Percentiles rank a stretch among this genome's conserved stretches.
Evolutionary conservation across 1,140 invertebrate species (phyloP).

Genomic region (Aphelinus certus): DNA sequence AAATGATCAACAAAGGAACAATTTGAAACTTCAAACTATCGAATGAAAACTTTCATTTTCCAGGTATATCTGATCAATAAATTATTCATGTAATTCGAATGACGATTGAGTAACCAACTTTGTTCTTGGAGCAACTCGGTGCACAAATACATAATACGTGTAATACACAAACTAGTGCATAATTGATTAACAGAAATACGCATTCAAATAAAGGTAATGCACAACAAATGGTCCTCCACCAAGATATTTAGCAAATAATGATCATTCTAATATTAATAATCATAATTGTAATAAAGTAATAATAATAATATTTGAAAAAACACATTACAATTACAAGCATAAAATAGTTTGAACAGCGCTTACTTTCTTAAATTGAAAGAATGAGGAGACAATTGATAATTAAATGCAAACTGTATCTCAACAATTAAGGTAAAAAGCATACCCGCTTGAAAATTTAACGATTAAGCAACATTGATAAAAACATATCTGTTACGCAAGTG

Average conservation of each 20-base stretch:
- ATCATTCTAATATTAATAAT: constrained; percentile 27
- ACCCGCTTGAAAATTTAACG: constrained; percentile 41
- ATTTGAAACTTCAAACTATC: too few species aligned
- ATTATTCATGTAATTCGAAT: too few species aligned
- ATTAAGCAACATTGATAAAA: constrained; percentile 58
- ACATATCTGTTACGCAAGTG: constrained; percentile 50
- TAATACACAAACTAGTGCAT: constrained; percentile 41
- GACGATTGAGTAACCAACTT: constrained; percentile 14
- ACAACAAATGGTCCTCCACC: constrained; percentile 44
- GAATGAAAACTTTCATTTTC: too few species aligned
- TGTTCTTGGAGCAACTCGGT: not conserved
- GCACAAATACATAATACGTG: constrained; percentile 28
- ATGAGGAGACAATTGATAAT: constrained; percentile 22
- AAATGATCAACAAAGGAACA: too few species aligned
- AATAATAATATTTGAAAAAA: constrained; percentile 28
- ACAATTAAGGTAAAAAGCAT: constrained; percentile 24
- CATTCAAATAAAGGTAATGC: constrained; percentile 42
- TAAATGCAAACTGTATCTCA: constrained; percentile 32
- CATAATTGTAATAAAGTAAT: constrained; percentile 17
- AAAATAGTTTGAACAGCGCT: constrained; percentile 32
- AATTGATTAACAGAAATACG: constrained; percentile 34
- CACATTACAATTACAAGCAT: constrained; percentile 30
- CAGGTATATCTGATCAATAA: too few species aligned
- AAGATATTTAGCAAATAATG: constrained; percentile 41
- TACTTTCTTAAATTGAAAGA: constrained; percentile 29